Percentiles rank a stretch among this genome's conserved stretches.
These are phyloP conservation scores for Cabera pusaria DNA, from an alignment of 2,888 invertebrate species.

Conservation along the genomic window DNA sequence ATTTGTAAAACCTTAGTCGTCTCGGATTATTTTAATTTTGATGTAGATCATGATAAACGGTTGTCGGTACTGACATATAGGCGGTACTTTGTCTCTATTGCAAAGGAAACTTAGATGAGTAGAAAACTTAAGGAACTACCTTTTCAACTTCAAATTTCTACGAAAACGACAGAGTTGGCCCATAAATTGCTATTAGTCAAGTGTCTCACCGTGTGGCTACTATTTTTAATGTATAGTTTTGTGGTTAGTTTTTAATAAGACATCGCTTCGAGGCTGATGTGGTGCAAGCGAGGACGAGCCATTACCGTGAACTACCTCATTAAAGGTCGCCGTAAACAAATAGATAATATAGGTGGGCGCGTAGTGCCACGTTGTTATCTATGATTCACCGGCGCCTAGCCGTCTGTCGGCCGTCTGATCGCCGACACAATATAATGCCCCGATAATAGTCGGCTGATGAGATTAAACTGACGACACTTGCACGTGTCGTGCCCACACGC, in stretches of 20 bases:
- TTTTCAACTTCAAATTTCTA: too few relatives aligned
- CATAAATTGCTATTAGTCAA: background rate
- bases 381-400: conserved; percentile 80
- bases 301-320: conserved; percentile 64
- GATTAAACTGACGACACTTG: conserved; percentile 65
- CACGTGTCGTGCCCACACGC: conserved; percentile 39
- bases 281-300: conserved; percentile 52
- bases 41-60: too few relatives aligned
- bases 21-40: too few relatives aligned
- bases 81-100: too few relatives aligned
- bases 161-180: too few relatives aligned
- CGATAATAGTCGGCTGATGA: conserved; percentile 71
- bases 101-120: too few relatives aligned
- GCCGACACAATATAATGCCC: conserved; percentile 66
- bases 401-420: conserved; percentile 75
- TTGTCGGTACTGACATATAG: too few relatives aligned
- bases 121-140: too few relatives aligned
- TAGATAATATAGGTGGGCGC: conserved; percentile 70
- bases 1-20: too few relatives aligned
- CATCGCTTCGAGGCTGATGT: conserved; percentile 37
- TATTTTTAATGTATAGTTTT: too few relatives aligned
- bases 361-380: conserved; percentile 69
- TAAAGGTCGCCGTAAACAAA: conserved; percentile 76
- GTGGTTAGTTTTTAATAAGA: conserved; percentile 59
- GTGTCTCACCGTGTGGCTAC: too few relatives aligned